A percentile compares a stretch with the other conserved stretches of the same genome.
These are phyloP conservation scores for Halictus quadricinctus DNA, from an alignment of 2,888 invertebrate genomes.

Conservation along the genomic window DNA sequence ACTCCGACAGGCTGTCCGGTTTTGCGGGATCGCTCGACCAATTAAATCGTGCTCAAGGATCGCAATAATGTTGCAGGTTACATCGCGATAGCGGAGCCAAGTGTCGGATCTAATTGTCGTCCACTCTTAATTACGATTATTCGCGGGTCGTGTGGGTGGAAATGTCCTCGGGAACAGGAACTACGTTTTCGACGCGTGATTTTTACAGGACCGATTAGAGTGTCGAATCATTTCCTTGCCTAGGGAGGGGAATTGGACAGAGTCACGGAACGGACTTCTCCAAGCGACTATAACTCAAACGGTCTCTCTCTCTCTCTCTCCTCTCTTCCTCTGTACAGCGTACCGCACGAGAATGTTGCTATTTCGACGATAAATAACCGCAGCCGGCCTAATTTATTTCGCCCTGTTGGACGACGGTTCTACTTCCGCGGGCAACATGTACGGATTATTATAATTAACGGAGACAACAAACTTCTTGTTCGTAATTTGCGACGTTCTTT, in stretches of 20 bases:
- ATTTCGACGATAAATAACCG: not conserved
- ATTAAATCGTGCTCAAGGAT: constrained; percentile 11
- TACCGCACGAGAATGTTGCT: not conserved
- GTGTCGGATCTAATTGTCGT: not conserved
- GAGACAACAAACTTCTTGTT: constrained; percentile 8
- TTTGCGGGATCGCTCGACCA: not conserved
- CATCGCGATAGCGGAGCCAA: not conserved
- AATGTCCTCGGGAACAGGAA: not conserved
- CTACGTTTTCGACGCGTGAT: constrained; percentile 18
- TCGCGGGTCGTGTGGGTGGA: not conserved
- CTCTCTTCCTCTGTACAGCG: too few species aligned
- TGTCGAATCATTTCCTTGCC: constrained; percentile 10
- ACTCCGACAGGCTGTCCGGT: not conserved
- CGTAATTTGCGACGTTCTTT: not conserved
- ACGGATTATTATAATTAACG: constrained; percentile 15
- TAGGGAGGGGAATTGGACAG: constrained; percentile 14
- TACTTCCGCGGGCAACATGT: not conserved
- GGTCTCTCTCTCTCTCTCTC: not conserved
- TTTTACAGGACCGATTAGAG: constrained; percentile 15
- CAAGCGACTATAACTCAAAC: not conserved
- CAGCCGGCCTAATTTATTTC: not conserved
- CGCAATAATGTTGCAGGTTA: not conserved
- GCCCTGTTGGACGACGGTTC: not conserved
- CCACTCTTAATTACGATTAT: constrained; percentile 36
- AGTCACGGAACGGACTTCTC: not conserved